Percentiles rank a stretch among this genome's conserved stretches.
Evolutionary conservation across 23 tunicate genomes (phyloP).

Genomic region (Ascidia mentula): DNA sequence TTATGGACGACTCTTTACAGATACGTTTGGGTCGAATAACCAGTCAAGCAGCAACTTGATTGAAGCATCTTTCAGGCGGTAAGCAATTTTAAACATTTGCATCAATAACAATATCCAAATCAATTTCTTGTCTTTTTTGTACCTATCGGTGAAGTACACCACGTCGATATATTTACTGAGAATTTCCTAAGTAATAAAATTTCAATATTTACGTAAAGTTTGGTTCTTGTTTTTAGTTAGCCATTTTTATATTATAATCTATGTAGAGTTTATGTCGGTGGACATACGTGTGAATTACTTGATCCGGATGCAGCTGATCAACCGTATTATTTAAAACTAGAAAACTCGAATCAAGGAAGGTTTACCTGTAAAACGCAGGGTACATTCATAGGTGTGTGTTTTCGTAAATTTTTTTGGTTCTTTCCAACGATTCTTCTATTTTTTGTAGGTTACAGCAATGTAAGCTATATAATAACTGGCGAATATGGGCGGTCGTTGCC

Average conservation of each 20-base stretch:
- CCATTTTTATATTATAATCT: too few relatives aligned
- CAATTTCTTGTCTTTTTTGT: too few relatives aligned
- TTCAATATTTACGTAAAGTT: too few relatives aligned
- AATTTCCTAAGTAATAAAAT: too few relatives aligned
- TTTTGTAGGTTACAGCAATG: constrained; percentile 24
- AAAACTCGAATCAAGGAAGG: constrained; percentile 11
- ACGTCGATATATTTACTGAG: too few relatives aligned
- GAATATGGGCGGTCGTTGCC: constrained; percentile 27
- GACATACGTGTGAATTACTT: background rate
- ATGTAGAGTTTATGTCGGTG: background rate
- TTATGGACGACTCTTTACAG: constrained; percentile 24
- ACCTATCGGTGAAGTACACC: too few relatives aligned
- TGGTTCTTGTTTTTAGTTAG: too few relatives aligned
- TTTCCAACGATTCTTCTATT: background rate
- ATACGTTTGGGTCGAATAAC: constrained; percentile 32
- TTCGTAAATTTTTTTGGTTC: too few relatives aligned
- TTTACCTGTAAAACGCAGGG: constrained; percentile 33
- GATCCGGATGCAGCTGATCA: background rate
- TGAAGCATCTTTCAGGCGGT: constrained; percentile 27
- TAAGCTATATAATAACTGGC: constrained; percentile 28
- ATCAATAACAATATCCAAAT: too few relatives aligned
- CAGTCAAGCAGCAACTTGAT: constrained; percentile 21
- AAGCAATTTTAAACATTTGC: too few relatives aligned
- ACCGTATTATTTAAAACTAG: background rate
- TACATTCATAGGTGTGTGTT: constrained; percentile 27